These are phyloP conservation scores for Bolborhynchus lineola DNA, from an alignment of 2,113 vertebrate species.

Conservation along the genomic window DNA sequence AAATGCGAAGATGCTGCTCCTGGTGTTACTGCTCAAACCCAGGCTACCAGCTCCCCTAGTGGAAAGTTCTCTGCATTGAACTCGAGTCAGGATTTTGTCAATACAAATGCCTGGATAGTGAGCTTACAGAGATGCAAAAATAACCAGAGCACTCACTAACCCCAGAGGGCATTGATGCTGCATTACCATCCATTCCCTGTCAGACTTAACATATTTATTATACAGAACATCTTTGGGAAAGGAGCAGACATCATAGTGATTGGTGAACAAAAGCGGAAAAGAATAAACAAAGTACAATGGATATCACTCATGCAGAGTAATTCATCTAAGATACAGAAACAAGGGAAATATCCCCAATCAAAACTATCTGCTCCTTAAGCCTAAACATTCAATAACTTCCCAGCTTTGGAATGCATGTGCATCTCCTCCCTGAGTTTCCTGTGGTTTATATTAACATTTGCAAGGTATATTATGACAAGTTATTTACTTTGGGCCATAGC, in stretches of 20 bases:
- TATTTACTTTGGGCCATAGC: slow-evolving; percentile 54
- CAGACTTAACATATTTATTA: slow-evolving; percentile 29
- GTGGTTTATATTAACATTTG: slow-evolving; percentile 61
- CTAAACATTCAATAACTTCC: slow-evolving; percentile 69
- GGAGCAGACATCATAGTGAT: slow-evolving; percentile 29
- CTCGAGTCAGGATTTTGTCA: neutral
- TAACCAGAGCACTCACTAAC: slow-evolving; percentile 46
- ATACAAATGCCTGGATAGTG: neutral
- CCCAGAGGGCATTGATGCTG: slow-evolving; percentile 50
- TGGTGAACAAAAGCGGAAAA: slow-evolving; percentile 40
- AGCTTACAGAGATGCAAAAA: slow-evolving; percentile 22
- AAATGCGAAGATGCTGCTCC: neutral
- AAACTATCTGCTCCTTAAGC: slow-evolving; percentile 62
- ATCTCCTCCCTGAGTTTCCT: slow-evolving; percentile 46
- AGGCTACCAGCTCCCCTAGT: slow-evolving; percentile 41
- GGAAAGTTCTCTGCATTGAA: slow-evolving; percentile 8
- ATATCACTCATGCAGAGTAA: slow-evolving; percentile 21
- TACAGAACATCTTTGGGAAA: slow-evolving; percentile 41
- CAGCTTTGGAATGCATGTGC: slow-evolving; percentile 52
- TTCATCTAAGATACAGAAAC: slow-evolving; percentile 49
- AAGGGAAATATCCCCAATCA: slow-evolving; percentile 49
- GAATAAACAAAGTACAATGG: slow-evolving; percentile 56
- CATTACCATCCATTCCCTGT: slow-evolving; percentile 45
- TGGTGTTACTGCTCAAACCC: neutral
- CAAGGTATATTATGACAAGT: slow-evolving; percentile 67